Evolutionary conservation across 1,140 invertebrate genomes (phyloP).

Genomic region (Pseudomyrmex flavicornis): DNA sequence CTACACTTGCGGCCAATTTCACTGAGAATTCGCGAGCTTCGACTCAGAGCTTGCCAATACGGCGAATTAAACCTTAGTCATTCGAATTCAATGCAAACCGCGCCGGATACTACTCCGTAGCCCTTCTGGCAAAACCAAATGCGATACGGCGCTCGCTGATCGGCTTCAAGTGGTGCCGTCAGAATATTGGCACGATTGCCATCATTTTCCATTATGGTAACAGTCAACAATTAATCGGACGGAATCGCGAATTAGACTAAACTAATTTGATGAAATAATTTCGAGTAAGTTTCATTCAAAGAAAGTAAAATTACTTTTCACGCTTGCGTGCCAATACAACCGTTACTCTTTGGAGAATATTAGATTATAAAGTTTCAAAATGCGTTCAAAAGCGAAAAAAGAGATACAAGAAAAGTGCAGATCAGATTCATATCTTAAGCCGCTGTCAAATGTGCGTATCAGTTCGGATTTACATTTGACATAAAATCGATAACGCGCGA

Average conservation of each 20-base stretch:
- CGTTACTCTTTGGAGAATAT: too few relatives aligned
- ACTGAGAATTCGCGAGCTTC: constrained; percentile 50
- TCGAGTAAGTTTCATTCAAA: not conserved
- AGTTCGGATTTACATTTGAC: too few relatives aligned
- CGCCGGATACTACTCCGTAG: constrained; percentile 14
- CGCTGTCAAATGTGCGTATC: too few relatives aligned
- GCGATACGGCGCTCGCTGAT: constrained; percentile 21
- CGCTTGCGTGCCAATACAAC: too few relatives aligned
- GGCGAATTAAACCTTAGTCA: constrained; percentile 55
- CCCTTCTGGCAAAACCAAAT: constrained; percentile 30
- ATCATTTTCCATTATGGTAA: not conserved
- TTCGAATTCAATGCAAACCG: constrained; percentile 49
- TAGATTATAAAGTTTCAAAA: too few relatives aligned
- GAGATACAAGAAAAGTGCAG: too few relatives aligned
- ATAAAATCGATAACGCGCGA: too few relatives aligned
- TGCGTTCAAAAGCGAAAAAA: too few relatives aligned
- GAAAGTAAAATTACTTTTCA: not conserved
- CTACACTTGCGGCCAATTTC: constrained; percentile 58
- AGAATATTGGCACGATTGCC: not conserved
- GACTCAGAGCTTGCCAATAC: constrained; percentile 52
- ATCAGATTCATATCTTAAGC: too few relatives aligned
- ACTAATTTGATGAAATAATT: not conserved
- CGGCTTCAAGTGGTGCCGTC: constrained; percentile 15
- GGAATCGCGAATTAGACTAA: not conserved
- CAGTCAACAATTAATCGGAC: not conserved